A percentile compares a stretch with the other conserved stretches of the same genome.
Evolutionary conservation across 1,140 invertebrate genomes (phyloP).

Genomic region (Drosophila suzukii): DNA sequence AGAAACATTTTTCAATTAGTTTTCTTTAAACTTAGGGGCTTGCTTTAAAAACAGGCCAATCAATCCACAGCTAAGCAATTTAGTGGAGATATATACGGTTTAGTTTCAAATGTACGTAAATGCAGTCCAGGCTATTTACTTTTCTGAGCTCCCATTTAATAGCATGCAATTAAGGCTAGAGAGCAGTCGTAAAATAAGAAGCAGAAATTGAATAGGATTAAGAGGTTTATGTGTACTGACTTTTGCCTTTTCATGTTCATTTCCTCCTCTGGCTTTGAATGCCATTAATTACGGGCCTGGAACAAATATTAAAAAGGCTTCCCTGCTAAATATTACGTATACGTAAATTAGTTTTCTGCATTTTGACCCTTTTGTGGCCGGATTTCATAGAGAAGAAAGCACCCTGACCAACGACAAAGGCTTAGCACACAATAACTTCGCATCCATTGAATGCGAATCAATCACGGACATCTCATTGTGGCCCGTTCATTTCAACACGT

Average conservation of each 20-base stretch:
- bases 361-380: conserved; percentile 34
- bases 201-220: background rate
- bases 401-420: conserved; percentile 23
- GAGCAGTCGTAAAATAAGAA: too few relatives aligned
- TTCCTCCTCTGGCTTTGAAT: background rate
- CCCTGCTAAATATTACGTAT: conserved; percentile 14
- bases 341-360: conserved; percentile 14
- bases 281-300: background rate
- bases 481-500: conserved; percentile 27
- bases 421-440: conserved; percentile 15
- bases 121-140: too few relatives aligned
- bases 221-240: background rate
- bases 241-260: too few relatives aligned
- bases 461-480: conserved; percentile 54
- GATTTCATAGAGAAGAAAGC: background rate
- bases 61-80: too few relatives aligned
- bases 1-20: too few relatives aligned
- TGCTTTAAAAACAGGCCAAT: background rate
- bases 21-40: too few relatives aligned
- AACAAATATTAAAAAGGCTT: background rate
- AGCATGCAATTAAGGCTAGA: too few relatives aligned
- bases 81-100: too few relatives aligned
- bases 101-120: too few relatives aligned
- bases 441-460: conserved; percentile 70
- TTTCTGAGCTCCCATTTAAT: too few relatives aligned